Evolutionary conservation across 1,140 invertebrate species (phyloP).

Genomic region (Lepidurus packardi): DNA sequence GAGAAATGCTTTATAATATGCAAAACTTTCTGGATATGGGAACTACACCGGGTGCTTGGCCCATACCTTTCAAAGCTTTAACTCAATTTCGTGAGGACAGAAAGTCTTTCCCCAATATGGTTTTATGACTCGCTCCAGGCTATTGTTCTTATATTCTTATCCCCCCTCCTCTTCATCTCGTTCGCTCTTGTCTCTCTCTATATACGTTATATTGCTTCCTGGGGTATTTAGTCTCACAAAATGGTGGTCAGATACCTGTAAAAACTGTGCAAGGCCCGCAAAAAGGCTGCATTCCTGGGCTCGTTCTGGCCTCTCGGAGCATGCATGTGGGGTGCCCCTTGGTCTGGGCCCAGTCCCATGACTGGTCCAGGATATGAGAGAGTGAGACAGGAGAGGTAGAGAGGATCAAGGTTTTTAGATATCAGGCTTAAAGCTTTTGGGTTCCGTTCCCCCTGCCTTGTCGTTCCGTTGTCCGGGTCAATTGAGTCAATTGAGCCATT

Average conservation of each 20-base stretch:
- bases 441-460: not conserved
- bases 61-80: constrained; percentile 1
- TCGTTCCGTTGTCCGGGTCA: constrained; percentile 9
- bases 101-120: constrained; percentile 19
- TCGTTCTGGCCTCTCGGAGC: not conserved
- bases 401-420: not conserved
- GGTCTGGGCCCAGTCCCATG: not conserved
- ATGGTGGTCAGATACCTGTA: constrained; percentile 12
- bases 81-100: constrained; percentile 1
- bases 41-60: not conserved
- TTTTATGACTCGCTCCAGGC: not conserved
- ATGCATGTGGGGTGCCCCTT: not conserved
- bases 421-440: not conserved
- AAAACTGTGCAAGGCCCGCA: not conserved
- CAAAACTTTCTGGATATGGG: not conserved
- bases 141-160: constrained; percentile 16
- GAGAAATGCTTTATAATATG: not conserved
- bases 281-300: not conserved
- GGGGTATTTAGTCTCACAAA: constrained; percentile 19
- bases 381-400: not conserved
- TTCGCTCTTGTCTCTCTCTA: not conserved
- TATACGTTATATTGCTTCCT: constrained; percentile 15
- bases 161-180: not conserved
- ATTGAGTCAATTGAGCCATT: constrained; percentile 19
- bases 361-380: not conserved